A percentile compares a stretch with the other conserved stretches of the same genome.
phyloP scores from a whole-genome alignment of 2,113 vertebrate genomes.

The Donacobius atricapilla region DNA sequence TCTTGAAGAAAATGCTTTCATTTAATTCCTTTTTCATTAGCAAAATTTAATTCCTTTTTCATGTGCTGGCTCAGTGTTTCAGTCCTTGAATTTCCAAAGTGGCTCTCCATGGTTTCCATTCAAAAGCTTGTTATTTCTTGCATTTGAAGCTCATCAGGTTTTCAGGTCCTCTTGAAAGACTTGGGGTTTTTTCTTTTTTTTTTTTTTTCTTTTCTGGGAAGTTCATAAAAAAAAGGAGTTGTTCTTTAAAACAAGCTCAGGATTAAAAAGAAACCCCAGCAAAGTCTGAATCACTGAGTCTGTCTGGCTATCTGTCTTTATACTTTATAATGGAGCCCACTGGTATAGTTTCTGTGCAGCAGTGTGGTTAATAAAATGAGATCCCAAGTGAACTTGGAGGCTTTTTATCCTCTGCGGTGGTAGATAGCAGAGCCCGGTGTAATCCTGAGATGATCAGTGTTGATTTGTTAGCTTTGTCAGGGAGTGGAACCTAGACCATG shows the following conservation, averaged over 20 bases:
- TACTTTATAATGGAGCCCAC: background rate
- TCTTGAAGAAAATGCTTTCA: background rate
- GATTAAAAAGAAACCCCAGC: background rate
- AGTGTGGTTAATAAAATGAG: constrained; percentile 24
- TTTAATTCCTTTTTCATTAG: background rate
- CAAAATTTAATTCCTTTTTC: background rate
- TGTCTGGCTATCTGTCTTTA: background rate
- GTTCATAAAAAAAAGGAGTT: background rate
- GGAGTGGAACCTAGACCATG: background rate
- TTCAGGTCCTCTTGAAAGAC: background rate
- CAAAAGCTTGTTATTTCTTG: background rate
- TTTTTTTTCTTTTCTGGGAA: background rate
- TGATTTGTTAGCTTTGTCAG: constrained; percentile 12
- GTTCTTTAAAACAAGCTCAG: background rate
- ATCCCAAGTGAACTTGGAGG: constrained; percentile 13
- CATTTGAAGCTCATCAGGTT: background rate
- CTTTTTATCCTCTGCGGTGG: background rate
- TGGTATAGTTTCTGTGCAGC: constrained; percentile 7
- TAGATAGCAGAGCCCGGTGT: background rate
- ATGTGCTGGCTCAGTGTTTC: background rate
- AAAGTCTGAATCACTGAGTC: background rate
- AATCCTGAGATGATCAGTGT: constrained; percentile 14
- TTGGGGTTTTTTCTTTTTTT: background rate
- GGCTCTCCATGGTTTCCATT: background rate
- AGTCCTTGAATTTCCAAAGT: background rate